These are phyloP conservation scores for Andrena fulva DNA, from an alignment of 2,888 invertebrate genomes.

Conservation along the genomic window DNA sequence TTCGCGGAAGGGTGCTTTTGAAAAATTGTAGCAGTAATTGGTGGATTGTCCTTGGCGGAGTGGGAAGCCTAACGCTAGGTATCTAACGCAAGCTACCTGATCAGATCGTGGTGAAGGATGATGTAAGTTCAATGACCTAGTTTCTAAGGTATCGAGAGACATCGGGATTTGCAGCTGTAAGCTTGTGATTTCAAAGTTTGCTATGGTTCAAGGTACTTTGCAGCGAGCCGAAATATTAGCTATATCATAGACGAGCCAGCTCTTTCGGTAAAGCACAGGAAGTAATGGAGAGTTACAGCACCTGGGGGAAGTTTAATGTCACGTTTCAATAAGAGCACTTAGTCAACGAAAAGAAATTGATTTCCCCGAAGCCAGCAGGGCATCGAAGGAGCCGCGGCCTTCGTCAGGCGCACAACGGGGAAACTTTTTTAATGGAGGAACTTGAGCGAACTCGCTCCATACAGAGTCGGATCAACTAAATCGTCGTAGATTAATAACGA, in stretches of 20 bases:
- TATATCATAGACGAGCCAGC: not conserved
- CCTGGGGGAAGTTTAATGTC: conserved; percentile 31
- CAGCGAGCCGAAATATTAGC: conserved; percentile 23
- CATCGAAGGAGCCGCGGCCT: conserved; percentile 21
- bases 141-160: no score
- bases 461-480: conserved; percentile 28
- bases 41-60: not conserved
- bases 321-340: conserved; percentile 54
- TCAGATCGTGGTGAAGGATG: not conserved
- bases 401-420: conserved; percentile 47
- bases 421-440: conserved; percentile 66
- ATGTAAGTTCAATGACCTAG: not conserved
- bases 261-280: conserved; percentile 21
- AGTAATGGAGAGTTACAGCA: conserved; percentile 27
- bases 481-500: conserved; percentile 48
- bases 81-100: not conserved
- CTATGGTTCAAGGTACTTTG: not conserved
- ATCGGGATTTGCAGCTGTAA: no score
- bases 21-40: not conserved
- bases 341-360: conserved; percentile 51
- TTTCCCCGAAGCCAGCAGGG: conserved; percentile 26
- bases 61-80: not conserved
- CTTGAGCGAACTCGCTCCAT: conserved; percentile 36
- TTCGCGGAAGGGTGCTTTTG: not conserved
- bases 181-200: not conserved